Evolutionary conservation across 2,113 vertebrate species (phyloP).

Genomic region (Terrapene triunguis): DNA sequence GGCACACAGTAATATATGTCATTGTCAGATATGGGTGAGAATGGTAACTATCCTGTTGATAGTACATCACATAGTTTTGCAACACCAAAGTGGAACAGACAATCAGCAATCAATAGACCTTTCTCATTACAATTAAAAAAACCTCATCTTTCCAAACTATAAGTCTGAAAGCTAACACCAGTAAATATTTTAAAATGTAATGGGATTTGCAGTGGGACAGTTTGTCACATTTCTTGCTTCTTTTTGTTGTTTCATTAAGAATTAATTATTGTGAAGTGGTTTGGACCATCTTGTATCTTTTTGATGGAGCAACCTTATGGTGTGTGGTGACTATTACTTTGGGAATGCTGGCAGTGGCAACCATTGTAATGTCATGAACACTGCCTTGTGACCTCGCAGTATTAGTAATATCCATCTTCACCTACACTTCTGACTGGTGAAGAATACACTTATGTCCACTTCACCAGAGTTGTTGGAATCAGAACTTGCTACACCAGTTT

Average conservation of each 20-base stretch:
- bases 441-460: not conserved
- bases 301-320: fast-evolving
- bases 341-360: not conserved
- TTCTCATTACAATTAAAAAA: not conserved
- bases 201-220: not conserved
- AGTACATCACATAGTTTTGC: not conserved
- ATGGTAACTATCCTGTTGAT: not conserved
- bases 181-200: constrained; percentile 29
- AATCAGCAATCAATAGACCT: not conserved
- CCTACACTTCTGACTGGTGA: not conserved
- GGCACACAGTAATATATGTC: not conserved
- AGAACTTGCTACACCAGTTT: not conserved
- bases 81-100: not conserved
- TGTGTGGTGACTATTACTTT: too few species aligned
- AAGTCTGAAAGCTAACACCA: not conserved
- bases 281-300: not conserved
- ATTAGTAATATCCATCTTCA: not conserved
- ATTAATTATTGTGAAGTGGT: not conserved
- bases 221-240: not conserved
- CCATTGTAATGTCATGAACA: not conserved
- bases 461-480: not conserved
- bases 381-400: not conserved
- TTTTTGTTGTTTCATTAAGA: constrained; percentile 6
- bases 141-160: not conserved
- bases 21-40: not conserved